phyloP scores from a whole-genome alignment of 2,797 vertebrate species.

The Danio albolineatus region DNA sequence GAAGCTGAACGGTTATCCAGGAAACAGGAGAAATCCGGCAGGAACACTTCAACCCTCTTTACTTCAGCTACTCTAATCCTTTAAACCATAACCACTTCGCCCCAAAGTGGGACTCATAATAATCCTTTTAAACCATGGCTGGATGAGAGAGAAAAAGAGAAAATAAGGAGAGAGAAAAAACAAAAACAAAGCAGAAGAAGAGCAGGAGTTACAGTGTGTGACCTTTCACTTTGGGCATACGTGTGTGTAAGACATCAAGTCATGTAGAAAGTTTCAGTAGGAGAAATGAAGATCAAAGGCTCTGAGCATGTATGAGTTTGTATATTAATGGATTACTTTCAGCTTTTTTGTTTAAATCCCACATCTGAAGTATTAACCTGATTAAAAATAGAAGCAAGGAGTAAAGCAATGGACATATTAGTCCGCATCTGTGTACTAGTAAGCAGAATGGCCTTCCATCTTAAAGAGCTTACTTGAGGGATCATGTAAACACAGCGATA shows the following conservation, averaged over 20 bases:
- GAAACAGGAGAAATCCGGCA: slow-evolving; percentile 33
- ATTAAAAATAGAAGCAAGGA: slow-evolving; percentile 24
- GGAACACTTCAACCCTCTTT: slow-evolving; percentile 37
- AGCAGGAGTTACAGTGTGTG: background rate
- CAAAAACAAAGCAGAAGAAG: background rate
- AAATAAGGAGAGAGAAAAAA: slow-evolving; percentile 2
- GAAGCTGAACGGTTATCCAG: slow-evolving; percentile 24
- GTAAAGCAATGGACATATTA: background rate
- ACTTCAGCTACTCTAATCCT: slow-evolving; percentile 49
- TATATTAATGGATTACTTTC: slow-evolving; percentile 25
- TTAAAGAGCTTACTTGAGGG: background rate
- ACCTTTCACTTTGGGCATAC: background rate
- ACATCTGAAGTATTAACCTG: slow-evolving; percentile 29
- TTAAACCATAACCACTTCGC: slow-evolving; percentile 37
- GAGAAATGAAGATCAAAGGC: slow-evolving; percentile 15
- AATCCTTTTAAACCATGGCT: slow-evolving; percentile 45
- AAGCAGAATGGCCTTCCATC: background rate
- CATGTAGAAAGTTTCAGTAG: background rate
- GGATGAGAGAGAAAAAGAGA: slow-evolving; percentile 39
- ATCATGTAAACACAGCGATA: background rate
- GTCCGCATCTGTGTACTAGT: background rate
- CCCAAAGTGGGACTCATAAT: slow-evolving; percentile 46
- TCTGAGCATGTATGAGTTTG: slow-evolving; percentile 32
- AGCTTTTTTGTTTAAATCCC: slow-evolving; percentile 20
- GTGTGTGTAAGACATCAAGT: background rate